Conservation (phyloP, 1,140 invertebrate species). For the Octopus sinensis region DNA sequence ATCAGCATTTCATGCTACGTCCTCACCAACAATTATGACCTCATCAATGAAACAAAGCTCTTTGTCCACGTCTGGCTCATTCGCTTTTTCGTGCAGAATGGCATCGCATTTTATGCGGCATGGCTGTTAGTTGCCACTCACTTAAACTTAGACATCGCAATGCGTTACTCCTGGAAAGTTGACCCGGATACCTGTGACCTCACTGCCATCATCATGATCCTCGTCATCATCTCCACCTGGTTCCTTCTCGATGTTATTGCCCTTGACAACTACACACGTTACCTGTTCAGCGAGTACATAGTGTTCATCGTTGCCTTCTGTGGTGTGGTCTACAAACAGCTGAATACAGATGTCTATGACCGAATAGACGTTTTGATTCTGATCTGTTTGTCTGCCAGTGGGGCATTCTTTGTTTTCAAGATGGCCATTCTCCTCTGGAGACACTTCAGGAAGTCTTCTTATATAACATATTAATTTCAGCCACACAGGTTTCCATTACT, state of each 20-base stretch:
- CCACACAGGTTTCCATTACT: too few relatives aligned
- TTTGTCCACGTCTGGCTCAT: conserved; percentile 41
- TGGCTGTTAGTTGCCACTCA: conserved; percentile 50
- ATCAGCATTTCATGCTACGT: conserved; percentile 34
- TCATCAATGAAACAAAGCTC: conserved; percentile 26
- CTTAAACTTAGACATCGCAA: conserved; percentile 39
- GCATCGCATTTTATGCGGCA: conserved; percentile 49
- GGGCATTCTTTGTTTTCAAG: background rate
- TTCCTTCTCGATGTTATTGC: conserved; percentile 38
- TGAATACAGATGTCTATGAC: background rate
- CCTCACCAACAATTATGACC: conserved; percentile 20
- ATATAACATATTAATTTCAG: too few relatives aligned
- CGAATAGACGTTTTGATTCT: background rate
- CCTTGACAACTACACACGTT: conserved; percentile 42
- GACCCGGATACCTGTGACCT: conserved; percentile 25
- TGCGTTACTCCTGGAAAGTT: conserved; percentile 28
- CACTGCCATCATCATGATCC: conserved; percentile 31
- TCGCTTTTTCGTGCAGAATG: conserved; percentile 49
- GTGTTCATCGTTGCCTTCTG: conserved; percentile 43
- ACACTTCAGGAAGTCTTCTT: background rate
- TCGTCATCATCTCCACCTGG: conserved; percentile 34
- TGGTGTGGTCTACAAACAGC: conserved; percentile 20
- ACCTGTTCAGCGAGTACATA: conserved; percentile 45
- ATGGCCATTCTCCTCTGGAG: background rate
- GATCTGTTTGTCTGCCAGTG: background rate